Evolutionary conservation across 2,113 vertebrate genomes (phyloP), one percentile per base, ranked within the genome.

Genomic region (Semnopithecus entellus): DNA sequence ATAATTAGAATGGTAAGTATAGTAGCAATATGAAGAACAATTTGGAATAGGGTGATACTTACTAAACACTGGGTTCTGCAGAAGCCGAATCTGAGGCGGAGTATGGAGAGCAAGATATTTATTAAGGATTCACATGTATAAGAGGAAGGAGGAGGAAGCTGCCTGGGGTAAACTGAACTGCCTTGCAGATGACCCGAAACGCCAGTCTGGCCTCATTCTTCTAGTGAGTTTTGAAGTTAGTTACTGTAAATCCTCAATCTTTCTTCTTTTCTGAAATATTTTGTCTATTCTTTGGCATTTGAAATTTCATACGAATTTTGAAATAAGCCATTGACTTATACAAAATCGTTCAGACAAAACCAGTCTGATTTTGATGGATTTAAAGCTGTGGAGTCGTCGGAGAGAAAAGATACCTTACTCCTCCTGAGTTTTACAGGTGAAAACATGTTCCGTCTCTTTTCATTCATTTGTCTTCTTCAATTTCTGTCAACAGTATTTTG

Each of bases 91-190:
- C 27, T 11, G 13, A 6, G 43, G 80, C 3, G 38, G 48, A 30
- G 22, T 20, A 0, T 8, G 43, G 57, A n/a, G 22, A 14, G 22
- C 48, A 30, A 22, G 14, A 0, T 45, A 14, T 6, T 55, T 61
- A 17, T 30, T 55, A 23, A 14, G 50, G 68, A 2, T 23, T 3
- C 20, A 22, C 18, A 80, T 7, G 1, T 1, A 4, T 11, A 5
- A 30, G 16, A 66, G 30, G 30, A 38, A 73, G 13, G 9, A 5
- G 23, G 18, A 8, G 22, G 40, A 18, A 23, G 18, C 4, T 2
- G 30, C 3, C 2, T 0, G 6, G 68, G 11, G 35, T 25, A 2
- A 43, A 11, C 1, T 1, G 11, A 80, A 7, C 25, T 11, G 3
- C 10, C 20, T 0, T 13, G 11, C 18, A 25, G 81, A 8, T 0